Percentiles rank a stretch among this genome's conserved stretches.
Conservation (phyloP, 2,797 vertebrate genomes). For the Liparis tanakae region DNA sequence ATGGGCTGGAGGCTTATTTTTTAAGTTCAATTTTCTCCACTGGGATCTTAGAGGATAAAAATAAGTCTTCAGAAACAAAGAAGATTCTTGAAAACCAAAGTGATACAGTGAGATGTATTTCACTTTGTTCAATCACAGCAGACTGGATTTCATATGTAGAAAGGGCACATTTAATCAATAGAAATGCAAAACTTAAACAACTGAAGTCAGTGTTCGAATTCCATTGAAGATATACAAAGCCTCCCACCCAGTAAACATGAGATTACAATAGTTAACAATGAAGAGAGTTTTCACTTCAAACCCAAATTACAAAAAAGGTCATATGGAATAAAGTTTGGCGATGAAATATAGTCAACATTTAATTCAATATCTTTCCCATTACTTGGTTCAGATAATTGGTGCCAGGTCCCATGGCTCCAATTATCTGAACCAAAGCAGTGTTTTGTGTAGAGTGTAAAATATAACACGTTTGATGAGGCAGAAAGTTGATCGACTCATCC, state of each 20-base stretch:
- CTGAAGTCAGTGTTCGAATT: not conserved
- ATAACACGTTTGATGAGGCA: slow-evolving; percentile 61
- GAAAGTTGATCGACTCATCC: slow-evolving; percentile 45
- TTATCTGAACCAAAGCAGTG: slow-evolving; percentile 53
- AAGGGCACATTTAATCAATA: slow-evolving; percentile 1
- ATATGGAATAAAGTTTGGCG: slow-evolving; percentile 22
- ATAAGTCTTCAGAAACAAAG: slow-evolving; percentile 19
- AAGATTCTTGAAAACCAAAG: slow-evolving; percentile 5
- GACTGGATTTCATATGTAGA: not conserved
- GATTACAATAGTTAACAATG: slow-evolving; percentile 12
- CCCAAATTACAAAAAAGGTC: slow-evolving; percentile 15
- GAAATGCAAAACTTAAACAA: slow-evolving; percentile 37
- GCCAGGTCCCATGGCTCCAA: slow-evolving; percentile 53
- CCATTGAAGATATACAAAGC: slow-evolving; percentile 19
- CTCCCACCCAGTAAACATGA: slow-evolving; percentile 3
- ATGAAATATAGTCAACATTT: slow-evolving; percentile 45
- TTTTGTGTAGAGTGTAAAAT: slow-evolving; percentile 40
- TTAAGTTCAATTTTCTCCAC: slow-evolving; percentile 10
- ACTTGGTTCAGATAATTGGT: slow-evolving; percentile 34
- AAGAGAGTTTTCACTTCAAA: slow-evolving; percentile 18
- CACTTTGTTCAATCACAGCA: slow-evolving; percentile 9
- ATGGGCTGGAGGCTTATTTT: slow-evolving; percentile 19
- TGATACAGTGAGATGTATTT: not conserved
- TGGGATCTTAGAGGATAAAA: slow-evolving; percentile 12
- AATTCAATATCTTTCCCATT: slow-evolving; percentile 42